Evolutionary conservation across 92 coral and sea anemone species (phyloP), one percentile per base, ranked within the genome.

Genomic region (Parazoanthus atlanticus): DNA sequence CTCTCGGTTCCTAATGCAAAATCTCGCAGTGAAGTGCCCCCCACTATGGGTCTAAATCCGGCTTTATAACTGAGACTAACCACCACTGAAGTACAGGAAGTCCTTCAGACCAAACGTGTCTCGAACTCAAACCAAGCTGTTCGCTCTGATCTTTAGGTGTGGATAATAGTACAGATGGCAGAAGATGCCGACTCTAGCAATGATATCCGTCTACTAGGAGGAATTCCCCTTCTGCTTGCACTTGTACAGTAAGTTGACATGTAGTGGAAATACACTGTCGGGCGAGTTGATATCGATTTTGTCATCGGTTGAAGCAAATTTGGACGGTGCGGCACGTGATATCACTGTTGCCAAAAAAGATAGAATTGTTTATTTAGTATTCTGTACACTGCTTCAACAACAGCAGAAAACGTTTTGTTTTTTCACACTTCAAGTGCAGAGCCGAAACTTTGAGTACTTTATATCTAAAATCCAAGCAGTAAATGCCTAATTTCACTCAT

Each of bases 81-180:
- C 2, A 23, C 15, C 19, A 61, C 65, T 16, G 26, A 61, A 61
- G 28, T 19, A 4, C 66, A 56, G 66, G n/a, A 74, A 38, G 15
- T n/a, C 25, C 15, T 75, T 36, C 79, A 75, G 36, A 19, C 43
- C 26, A 3, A 75, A 34, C 15, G 25, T 36, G 11, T 33, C 28
- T 34, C 25, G 9, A 81, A 65, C 43, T 81, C 26, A 23, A 88
- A 61, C 66, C 2, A 58, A 58, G 15, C 69, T 13, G 1, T 64
- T 26, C 7, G 4, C 32, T 32, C 13, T 58, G 25, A 29, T 56
- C 43, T 89, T 8, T 11, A 97, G 99, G 99, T 97, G 65, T 97
- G 99, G 99, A 94, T 97, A 61, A 94, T 97, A 31, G 98, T 97
- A 17, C 99, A 97, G 86, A 90, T 97, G 88, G 96, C 99, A 32